A percentile compares a stretch with the other conserved stretches of the same genome.
Evolutionary conservation across 2,888 invertebrate genomes (phyloP).

Genomic region (Stenurella melanura): DNA sequence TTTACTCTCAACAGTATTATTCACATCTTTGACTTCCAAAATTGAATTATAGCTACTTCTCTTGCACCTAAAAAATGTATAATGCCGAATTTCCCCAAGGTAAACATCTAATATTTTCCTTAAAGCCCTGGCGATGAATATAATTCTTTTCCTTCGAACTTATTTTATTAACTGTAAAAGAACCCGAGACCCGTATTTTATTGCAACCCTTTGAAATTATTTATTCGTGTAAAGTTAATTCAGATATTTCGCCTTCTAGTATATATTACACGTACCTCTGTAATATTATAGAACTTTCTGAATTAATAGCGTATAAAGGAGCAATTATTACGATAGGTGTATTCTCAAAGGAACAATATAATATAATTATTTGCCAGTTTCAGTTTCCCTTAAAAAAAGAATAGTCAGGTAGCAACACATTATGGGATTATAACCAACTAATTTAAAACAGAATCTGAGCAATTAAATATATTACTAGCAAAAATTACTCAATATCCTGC

Average conservation of each 20-base stretch:
- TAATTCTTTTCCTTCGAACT: background rate
- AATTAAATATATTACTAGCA: no score
- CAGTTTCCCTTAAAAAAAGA: no score
- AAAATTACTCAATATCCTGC: no score
- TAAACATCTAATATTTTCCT: constrained; percentile 7
- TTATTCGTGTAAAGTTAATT: constrained; percentile 1
- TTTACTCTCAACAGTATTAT: background rate
- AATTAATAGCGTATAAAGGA: constrained; percentile 1
- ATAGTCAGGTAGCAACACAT: no score
- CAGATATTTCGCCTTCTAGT: background rate
- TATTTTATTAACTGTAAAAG: background rate
- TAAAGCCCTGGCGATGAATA: background rate
- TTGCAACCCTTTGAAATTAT: background rate
- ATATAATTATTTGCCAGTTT: background rate
- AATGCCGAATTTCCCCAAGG: background rate
- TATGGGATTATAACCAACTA: no score
- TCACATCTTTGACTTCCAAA: background rate
- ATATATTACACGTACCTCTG: background rate
- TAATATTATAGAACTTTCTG: background rate
- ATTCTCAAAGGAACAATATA: constrained; percentile 7
- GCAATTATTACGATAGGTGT: background rate
- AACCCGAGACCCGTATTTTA: background rate
- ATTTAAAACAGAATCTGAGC: no score
- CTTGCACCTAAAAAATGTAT: background rate
- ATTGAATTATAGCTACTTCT: background rate